Base-by-base conservation (phyloP, 2,113 vertebrate species). In the Callionymus lyra region DNA sequence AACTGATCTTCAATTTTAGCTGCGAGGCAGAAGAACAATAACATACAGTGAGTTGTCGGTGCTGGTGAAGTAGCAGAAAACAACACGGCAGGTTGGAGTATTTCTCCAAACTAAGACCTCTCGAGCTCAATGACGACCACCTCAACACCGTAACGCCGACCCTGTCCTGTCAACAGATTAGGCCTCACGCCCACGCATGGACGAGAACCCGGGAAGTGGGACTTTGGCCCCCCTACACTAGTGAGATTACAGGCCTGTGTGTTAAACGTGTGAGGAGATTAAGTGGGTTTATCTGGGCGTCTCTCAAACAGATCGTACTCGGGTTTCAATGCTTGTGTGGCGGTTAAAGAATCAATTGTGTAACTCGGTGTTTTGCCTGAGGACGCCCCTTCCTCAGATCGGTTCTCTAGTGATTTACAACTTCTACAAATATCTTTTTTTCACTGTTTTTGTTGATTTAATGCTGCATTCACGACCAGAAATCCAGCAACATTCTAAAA, bases 241-340 rank as follows among this genome's bases (percentile, higher is more conserved):
- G 80, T 74, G 63, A 32, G 59, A 82, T 90, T 83, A 81, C 82
- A 70, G 79, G 75, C 59, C 53, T 86, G 82, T 68, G 59, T 80
- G 85, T 86, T 90, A 87, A 74, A 72, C 82, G 85, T 82, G 86
- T 88, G 86, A 88, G 84, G 74, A 91, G 90, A 92, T 94, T 91
- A 92, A 85, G 73, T 77, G 86, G 88, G 82, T 89, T 90, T 92
- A 90, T 88, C 84, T 78, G 70, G 68, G 80, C 65, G 77, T 88
- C 86, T 90, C 87, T 84, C 88, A 87, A 78, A 82, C 84, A 87
- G 79, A 89, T 84, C 88, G 76, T 70, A 79, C 88, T 84, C 84
- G 76, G 68, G 72, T 83, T 85, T 86, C 83, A 63, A 49, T 68
- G 64, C 50, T 79, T 87, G 81, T 4, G 34, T 42, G 41, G 57